Evolutionary conservation across 2,797 vertebrate genomes (phyloP).

Genomic region (Sebastiscus tertius): DNA sequence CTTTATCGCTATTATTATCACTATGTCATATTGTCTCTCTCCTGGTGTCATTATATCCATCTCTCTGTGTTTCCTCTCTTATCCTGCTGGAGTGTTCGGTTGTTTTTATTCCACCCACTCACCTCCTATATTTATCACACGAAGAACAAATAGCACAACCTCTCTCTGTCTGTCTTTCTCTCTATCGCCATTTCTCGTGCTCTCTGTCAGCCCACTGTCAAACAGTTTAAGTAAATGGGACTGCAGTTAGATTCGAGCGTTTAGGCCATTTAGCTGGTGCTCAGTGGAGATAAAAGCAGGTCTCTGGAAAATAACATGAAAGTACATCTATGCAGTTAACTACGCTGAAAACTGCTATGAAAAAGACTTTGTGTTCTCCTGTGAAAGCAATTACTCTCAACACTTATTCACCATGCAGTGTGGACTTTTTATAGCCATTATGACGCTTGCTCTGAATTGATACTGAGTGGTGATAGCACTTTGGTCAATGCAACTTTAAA

Average conservation of each 20-base stretch:
- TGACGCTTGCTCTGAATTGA: neutral
- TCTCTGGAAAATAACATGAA: slow-evolving; percentile 47
- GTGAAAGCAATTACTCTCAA: slow-evolving; percentile 5
- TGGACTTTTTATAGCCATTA: slow-evolving; percentile 2
- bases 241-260: slow-evolving; percentile 49
- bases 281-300: slow-evolving; percentile 58
- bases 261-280: slow-evolving; percentile 45
- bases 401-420: neutral
- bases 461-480: neutral
- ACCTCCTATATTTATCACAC: slow-evolving; percentile 79
- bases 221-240: slow-evolving; percentile 67
- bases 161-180: slow-evolving; percentile 65
- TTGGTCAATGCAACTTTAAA: neutral
- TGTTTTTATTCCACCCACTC: slow-evolving; percentile 80
- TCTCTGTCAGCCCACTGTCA: slow-evolving; percentile 63
- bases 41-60: slow-evolving; percentile 71
- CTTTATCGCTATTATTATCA: slow-evolving; percentile 66
- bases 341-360: slow-evolving; percentile 21
- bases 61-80: slow-evolving; percentile 70
- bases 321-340: slow-evolving; percentile 32
- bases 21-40: slow-evolving; percentile 68
- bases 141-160: slow-evolving; percentile 75
- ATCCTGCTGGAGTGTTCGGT: slow-evolving; percentile 63
- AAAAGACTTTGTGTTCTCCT: slow-evolving; percentile 19
- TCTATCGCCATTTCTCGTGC: slow-evolving; percentile 41